Conservation (phyloP, 2,797 vertebrate species). For the Petrocephalus schoutedeni region DNA sequence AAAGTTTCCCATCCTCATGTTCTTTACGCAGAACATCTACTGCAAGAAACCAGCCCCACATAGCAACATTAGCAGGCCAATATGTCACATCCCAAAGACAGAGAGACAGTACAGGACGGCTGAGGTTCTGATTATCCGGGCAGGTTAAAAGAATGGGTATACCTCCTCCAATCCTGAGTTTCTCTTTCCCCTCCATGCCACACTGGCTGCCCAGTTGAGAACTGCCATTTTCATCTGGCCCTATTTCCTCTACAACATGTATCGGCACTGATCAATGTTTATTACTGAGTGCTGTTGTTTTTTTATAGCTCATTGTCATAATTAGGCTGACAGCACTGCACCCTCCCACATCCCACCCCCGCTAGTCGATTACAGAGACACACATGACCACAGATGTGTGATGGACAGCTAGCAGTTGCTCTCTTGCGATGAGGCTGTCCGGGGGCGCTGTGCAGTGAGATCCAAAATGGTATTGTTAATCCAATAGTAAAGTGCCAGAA, state of each 20-base stretch:
- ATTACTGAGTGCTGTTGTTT: not conserved
- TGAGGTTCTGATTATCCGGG: not conserved
- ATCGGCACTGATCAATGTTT: not conserved
- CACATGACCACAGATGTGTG: not conserved
- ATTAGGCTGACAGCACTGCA: not conserved
- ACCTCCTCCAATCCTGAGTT: not conserved
- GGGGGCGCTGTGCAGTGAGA: not conserved
- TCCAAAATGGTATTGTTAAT: not conserved
- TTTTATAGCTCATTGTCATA: not conserved
- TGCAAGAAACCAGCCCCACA: not conserved
- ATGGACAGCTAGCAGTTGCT: not conserved
- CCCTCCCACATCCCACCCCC: not conserved
- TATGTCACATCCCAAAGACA: not conserved
- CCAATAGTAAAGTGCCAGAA: not conserved
- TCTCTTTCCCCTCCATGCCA: not conserved
- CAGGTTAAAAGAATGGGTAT: not conserved
- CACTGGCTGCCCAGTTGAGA: not conserved
- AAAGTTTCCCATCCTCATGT: not conserved
- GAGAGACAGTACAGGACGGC: not conserved
- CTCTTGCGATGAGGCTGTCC: not conserved
- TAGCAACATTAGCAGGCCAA: not conserved
- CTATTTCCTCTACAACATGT: too few species aligned
- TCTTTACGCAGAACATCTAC: not conserved
- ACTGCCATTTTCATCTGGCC: not conserved
- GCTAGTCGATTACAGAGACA: not conserved